A percentile compares a stretch with the other conserved stretches of the same genome.
phyloP scores from a whole-genome alignment of 2,797 vertebrate genomes.

The Hipposideros larvatus region DNA sequence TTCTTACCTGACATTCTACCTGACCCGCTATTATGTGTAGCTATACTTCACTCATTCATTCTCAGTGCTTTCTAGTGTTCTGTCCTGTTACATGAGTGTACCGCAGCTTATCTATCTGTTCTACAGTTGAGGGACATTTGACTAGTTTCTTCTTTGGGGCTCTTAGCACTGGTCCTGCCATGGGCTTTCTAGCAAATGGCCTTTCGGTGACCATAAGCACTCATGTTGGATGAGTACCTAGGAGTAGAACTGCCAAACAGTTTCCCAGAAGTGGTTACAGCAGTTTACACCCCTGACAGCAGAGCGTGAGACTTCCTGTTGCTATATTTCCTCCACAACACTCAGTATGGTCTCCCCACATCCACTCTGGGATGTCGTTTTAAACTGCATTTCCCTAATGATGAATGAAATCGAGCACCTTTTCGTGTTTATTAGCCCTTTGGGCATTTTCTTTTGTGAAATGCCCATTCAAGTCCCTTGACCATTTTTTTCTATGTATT shows the following conservation, averaged over 20 bases:
- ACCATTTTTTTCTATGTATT: not conserved
- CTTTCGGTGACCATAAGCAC: not conserved
- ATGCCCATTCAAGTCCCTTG: not conserved
- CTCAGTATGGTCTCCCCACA: too few species aligned
- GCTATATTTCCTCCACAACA: rapidly evolving
- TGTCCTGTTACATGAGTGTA: not conserved
- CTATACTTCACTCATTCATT: rapidly evolving
- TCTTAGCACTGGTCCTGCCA: rapidly evolving
- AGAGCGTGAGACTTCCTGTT: rapidly evolving
- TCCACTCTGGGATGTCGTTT: not conserved
- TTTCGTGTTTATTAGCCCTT: too few species aligned
- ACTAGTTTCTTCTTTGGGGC: not conserved
- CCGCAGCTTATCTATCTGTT: too few species aligned
- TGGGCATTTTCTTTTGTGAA: not conserved
- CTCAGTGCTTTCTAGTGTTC: not conserved
- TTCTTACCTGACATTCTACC: not conserved
- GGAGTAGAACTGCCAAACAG: not conserved
- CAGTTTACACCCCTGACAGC: not conserved
- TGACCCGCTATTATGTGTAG: rapidly evolving
- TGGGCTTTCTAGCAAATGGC: not conserved
- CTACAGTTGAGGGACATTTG: too few species aligned
- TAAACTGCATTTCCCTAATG: not conserved
- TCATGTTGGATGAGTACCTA: rapidly evolving
- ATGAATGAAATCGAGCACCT: not conserved
- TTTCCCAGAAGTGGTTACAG: not conserved